Percentiles rank a stretch among this genome's conserved stretches.
Evolutionary conservation across 2,113 vertebrate species (phyloP).

Genomic region (Coptodon bakossiorum): DNA sequence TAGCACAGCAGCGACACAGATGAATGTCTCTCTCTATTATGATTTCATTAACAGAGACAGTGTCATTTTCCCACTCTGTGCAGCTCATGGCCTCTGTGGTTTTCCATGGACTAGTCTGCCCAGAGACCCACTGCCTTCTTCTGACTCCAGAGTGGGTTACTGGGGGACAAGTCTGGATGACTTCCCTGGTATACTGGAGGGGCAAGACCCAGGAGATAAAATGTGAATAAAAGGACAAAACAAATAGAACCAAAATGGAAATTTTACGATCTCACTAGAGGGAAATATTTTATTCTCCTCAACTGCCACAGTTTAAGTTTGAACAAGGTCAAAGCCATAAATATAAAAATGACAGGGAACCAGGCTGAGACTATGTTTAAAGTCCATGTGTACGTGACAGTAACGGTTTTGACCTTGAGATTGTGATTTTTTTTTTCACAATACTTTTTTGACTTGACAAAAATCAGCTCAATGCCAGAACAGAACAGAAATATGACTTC

Average conservation of each 20-base stretch:
- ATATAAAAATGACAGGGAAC: neutral
- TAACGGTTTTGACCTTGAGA: neutral
- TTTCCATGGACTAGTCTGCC: neutral
- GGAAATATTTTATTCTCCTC: neutral
- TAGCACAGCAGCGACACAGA: conserved; percentile 24
- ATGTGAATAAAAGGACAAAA: neutral
- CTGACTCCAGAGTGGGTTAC: neutral
- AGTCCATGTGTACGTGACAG: neutral
- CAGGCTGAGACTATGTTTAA: neutral
- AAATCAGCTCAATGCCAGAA: neutral
- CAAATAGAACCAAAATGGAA: neutral
- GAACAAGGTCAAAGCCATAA: conserved; percentile 4
- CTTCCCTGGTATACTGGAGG: conserved; percentile 34
- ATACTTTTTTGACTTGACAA: neutral
- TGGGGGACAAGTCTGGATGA: conserved; percentile 27
- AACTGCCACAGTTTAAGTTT: neutral
- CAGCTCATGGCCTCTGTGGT: neutral
- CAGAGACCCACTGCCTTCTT: neutral
- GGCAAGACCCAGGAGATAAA: neutral
- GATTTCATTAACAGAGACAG: conserved; percentile 40
- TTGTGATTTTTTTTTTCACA: neutral
- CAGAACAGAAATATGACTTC: neutral
- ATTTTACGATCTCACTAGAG: neutral
- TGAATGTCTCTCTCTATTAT: conserved; percentile 45
- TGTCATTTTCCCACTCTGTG: conserved; percentile 41